phyloP scores from a whole-genome alignment of 2,888 invertebrate genomes.

The Spisula solida region DNA sequence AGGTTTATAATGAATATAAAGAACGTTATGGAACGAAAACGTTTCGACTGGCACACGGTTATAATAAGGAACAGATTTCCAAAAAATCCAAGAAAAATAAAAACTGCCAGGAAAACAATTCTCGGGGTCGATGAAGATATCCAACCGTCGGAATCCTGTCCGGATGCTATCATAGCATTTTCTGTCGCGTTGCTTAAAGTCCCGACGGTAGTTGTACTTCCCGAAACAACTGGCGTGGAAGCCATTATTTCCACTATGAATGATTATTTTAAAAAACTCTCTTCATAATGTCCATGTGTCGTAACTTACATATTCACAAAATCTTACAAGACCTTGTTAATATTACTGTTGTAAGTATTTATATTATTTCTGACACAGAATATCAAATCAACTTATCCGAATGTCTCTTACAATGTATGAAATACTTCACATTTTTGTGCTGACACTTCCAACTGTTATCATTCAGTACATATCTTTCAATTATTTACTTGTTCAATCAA shows the following conservation, averaged over 20 bases:
- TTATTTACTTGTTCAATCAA: slow-evolving; percentile 46
- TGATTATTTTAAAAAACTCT: background rate
- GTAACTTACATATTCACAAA: too few relatives aligned
- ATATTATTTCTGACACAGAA: background rate
- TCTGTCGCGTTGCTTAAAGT: slow-evolving; percentile 27
- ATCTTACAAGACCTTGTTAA: background rate
- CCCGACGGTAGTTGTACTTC: background rate
- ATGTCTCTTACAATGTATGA: background rate
- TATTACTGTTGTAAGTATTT: background rate
- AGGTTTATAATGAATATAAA: slow-evolving; percentile 80
- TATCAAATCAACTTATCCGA: background rate
- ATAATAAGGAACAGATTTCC: slow-evolving; percentile 81
- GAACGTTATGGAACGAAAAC: slow-evolving; percentile 73
- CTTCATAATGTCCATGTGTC: background rate
- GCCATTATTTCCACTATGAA: background rate
- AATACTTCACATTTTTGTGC: slow-evolving; percentile 35
- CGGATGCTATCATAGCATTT: slow-evolving; percentile 28
- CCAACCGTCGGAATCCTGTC: slow-evolving; percentile 42
- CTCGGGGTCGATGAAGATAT: slow-evolving; percentile 62
- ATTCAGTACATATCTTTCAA: slow-evolving; percentile 41
- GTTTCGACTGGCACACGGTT: slow-evolving; percentile 78
- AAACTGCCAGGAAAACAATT: slow-evolving; percentile 78
- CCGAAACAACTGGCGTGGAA: background rate
- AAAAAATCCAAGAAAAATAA: slow-evolving; percentile 79
- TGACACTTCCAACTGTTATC: slow-evolving; percentile 34